Base-by-base conservation (phyloP, 2,888 invertebrate genomes). In the Helicoverpa assulta region DNA sequence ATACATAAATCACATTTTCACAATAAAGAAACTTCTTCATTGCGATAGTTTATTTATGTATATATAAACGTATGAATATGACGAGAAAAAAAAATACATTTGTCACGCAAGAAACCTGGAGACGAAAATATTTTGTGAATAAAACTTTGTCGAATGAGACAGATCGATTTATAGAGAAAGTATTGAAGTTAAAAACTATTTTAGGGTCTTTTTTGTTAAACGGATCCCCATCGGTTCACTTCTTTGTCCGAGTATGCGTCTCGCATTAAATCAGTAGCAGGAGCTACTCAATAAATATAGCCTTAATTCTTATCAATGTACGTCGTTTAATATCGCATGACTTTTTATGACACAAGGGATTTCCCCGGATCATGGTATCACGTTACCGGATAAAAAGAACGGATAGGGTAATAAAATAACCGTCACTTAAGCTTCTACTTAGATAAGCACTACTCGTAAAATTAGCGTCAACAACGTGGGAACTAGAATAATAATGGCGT, bases 361-460 rank as follows among this genome's bases (percentile, higher is more conserved):
- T 73, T 56, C 2, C 16, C 5, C 37, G 53, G 12, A 21, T 47
- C 53, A 50, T 47, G 21, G 21, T 37, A 16, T 16, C 47, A 54
- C 37, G 65, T 29, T 56, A 55, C 56, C 70, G 76, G 71, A 80
- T 67, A 58, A n/a, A 40, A 2, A 16, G 5, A 62, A 21, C 54
- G 69, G 57, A 21, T 54, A 33, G 58, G 54, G 64, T 81, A 50
- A 58, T 81, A 77, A 83, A 73, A 77, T 81, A 37, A 70, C 70
- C 70, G 70, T 67, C 70, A 71, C 67, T 70, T 67, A 62, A 52
- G 77, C 54, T 43, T 66, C 58, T 59, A 59, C 65, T 54, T 52
- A 62, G 65, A 83, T 81, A 83, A 73, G 65, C 54, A 64, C 19
- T n/a, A 65, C 64, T 83, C 84, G 62, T 81, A 83, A 83, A 83